These are phyloP conservation scores for Corynorhinus townsendii DNA, from an alignment of 2,113 vertebrate genomes.

Conservation along the genomic window DNA sequence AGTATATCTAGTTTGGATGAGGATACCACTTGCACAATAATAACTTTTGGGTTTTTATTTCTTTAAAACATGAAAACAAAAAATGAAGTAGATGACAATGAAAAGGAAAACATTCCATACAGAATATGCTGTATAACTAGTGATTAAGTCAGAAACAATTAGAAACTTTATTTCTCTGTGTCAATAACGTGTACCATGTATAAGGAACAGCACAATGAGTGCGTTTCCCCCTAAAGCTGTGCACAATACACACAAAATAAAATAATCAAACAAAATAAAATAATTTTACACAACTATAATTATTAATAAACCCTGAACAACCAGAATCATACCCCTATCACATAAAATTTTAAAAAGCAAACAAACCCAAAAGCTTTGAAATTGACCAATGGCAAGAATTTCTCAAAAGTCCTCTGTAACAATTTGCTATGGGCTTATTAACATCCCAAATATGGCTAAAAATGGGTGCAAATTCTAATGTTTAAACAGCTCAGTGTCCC, in stretches of 20 bases:
- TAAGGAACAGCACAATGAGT: constrained; percentile 80
- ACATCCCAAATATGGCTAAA: constrained; percentile 68
- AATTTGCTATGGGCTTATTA: constrained; percentile 53
- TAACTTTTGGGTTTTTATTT: constrained; percentile 71
- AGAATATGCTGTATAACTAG: constrained; percentile 78
- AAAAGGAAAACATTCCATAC: constrained; percentile 66
- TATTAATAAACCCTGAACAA: constrained; percentile 73
- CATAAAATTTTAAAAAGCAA: constrained; percentile 62
- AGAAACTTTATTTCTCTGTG: constrained; percentile 86
- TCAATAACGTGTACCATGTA: constrained; percentile 81
- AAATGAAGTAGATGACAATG: constrained; percentile 70
- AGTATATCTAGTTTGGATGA: neutral
- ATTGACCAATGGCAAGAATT: constrained; percentile 39
- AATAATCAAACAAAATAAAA: constrained; percentile 80
- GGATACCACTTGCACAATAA: constrained; percentile 33
- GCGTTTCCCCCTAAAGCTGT: constrained; percentile 78
- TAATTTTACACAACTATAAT: constrained; percentile 75
- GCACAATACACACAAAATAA: constrained; percentile 84
- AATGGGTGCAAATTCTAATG: constrained; percentile 58
- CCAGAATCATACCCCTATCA: constrained; percentile 66
- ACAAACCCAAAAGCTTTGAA: constrained; percentile 59
- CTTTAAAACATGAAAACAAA: constrained; percentile 69
- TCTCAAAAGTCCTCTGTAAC: constrained; percentile 60
- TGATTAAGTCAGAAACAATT: constrained; percentile 79
- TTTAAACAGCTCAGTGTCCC: constrained; percentile 27